Percentiles rank a stretch among this genome's conserved stretches.
Conservation (phyloP, 1,140 invertebrate species). For the Pseudomyrmex concolor region DNA sequence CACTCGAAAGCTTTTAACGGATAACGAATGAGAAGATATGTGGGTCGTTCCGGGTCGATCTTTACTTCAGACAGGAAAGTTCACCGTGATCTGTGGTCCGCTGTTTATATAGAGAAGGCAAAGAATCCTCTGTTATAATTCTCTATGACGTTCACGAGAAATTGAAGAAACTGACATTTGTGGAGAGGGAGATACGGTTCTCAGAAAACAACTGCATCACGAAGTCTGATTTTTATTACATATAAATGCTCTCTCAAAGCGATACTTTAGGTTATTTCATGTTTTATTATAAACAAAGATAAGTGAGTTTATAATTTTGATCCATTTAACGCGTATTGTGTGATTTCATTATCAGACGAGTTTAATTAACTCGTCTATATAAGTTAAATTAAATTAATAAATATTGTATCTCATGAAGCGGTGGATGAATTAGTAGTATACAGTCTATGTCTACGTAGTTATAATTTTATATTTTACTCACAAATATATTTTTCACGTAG, state of each 20-base stretch:
- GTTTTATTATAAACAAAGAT: too few species aligned
- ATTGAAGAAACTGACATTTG: slow-evolving; percentile 6
- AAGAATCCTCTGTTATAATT: background rate
- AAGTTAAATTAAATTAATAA: background rate
- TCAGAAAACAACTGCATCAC: slow-evolving; percentile 15
- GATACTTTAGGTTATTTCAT: too few species aligned
- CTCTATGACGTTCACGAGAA: slow-evolving; percentile 6
- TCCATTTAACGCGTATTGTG: too few species aligned
- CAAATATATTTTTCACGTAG: background rate
- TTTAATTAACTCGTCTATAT: too few species aligned
- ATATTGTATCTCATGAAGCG: background rate
- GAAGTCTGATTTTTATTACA: background rate
- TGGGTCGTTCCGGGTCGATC: slow-evolving; percentile 63
- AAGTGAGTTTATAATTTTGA: too few species aligned
- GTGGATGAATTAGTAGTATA: background rate
- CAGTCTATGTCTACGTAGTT: too few species aligned
- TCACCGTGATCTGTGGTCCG: slow-evolving; percentile 19
- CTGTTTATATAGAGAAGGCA: slow-evolving; percentile 36
- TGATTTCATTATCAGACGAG: too few species aligned
- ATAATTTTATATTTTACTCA: too few species aligned
- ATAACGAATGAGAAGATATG: slow-evolving; percentile 18
- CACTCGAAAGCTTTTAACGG: background rate
- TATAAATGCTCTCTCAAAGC: background rate
- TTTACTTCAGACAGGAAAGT: slow-evolving; percentile 33
- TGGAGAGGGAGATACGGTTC: slow-evolving; percentile 13